Evolutionary conservation across 1,140 invertebrate genomes (phyloP).

Genomic region (Megathymus violae): DNA sequence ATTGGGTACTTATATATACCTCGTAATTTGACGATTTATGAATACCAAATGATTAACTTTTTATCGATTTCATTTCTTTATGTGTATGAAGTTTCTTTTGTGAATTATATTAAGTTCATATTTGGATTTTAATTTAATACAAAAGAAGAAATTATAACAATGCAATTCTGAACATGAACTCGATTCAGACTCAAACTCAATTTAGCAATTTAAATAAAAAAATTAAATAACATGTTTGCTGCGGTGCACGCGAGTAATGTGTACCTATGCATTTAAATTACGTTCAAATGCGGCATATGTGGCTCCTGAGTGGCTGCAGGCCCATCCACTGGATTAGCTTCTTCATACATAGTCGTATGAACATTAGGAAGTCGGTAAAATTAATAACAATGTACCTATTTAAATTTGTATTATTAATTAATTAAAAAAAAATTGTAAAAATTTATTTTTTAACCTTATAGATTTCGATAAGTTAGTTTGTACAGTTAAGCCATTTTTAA

Average conservation of each 20-base stretch:
- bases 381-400: no score
- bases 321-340: constrained; percentile 39
- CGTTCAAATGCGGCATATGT: constrained; percentile 62
- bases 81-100: neutral
- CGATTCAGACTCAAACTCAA: constrained; percentile 15
- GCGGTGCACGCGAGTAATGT: constrained; percentile 55
- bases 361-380: constrained; percentile 1
- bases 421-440: no score
- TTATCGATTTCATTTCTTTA: neutral
- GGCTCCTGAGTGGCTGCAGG: constrained; percentile 32
- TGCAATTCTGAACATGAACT: constrained; percentile 12
- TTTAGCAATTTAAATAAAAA: constrained; percentile 56
- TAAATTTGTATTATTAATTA: no score
- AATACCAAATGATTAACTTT: neutral
- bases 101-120: neutral
- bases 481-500: no score
- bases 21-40: neutral
- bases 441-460: no score
- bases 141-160: neutral
- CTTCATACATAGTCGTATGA: constrained; percentile 29
- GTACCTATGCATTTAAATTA: constrained; percentile 73
- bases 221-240: constrained; percentile 59
- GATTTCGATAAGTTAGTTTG: no score
- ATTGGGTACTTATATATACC: neutral
- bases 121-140: neutral